Evolutionary conservation across 1,140 invertebrate species (phyloP).

Genomic region (Heliconius hewitsoni): DNA sequence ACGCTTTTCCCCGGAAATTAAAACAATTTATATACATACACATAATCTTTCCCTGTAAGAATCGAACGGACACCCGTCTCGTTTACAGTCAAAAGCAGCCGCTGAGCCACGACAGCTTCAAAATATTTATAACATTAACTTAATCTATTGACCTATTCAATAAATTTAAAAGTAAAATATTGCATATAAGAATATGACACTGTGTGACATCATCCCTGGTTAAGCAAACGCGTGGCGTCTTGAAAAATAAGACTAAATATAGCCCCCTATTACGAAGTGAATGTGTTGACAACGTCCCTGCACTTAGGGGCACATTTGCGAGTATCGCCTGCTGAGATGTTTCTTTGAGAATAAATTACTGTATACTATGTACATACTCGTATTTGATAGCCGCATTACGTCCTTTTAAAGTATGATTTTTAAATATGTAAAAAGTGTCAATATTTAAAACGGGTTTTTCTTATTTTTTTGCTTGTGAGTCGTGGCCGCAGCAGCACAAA

Average conservation of each 20-base stretch:
- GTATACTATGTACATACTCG: neutral
- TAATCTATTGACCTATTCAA: neutral
- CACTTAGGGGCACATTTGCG: slow-evolving; percentile 38
- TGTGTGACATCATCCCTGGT: slow-evolving; percentile 45
- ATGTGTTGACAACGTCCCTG: slow-evolving; percentile 66
- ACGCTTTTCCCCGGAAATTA: too few species aligned
- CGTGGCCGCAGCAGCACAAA: too few species aligned
- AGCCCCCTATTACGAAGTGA: slow-evolving; percentile 68
- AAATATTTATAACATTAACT: too few species aligned
- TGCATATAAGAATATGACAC: slow-evolving; percentile 21
- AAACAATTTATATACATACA: too few species aligned
- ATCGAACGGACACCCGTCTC: too few species aligned
- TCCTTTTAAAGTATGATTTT: neutral
- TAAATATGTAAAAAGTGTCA: neutral
- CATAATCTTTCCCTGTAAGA: too few species aligned
- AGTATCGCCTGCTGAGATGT: slow-evolving; percentile 19
- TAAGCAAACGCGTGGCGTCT: slow-evolving; percentile 52
- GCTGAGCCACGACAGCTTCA: too few species aligned
- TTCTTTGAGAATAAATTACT: slow-evolving; percentile 17
- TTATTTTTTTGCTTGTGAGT: neutral
- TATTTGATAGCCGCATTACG: neutral
- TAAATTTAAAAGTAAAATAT: neutral
- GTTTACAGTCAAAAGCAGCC: too few species aligned
- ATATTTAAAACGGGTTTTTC: neutral
- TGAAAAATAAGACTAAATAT: slow-evolving; percentile 71